Evolutionary conservation across 1,140 invertebrate species (phyloP).

Genomic region (Drosophila malerkotliana): DNA sequence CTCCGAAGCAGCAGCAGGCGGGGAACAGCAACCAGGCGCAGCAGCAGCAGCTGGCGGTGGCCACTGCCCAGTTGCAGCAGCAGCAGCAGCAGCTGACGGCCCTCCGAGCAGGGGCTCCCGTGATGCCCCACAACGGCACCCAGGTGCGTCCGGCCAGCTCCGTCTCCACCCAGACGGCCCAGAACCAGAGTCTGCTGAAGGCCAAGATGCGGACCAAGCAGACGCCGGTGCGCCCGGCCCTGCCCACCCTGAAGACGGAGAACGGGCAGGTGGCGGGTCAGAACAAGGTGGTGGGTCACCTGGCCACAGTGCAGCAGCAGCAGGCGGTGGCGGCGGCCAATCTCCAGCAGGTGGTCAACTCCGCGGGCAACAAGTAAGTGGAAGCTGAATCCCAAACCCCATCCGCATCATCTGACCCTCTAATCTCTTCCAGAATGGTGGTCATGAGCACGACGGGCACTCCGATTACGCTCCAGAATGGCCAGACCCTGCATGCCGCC

Average conservation of each 20-base stretch:
- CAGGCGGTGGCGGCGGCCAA: slow-evolving; percentile 67
- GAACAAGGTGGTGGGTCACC: slow-evolving; percentile 73
- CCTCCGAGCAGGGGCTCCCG: slow-evolving; percentile 74
- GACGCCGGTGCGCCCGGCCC: slow-evolving; percentile 86
- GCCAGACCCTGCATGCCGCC: slow-evolving; percentile 71
- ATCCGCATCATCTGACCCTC: background rate
- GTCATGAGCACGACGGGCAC: slow-evolving; percentile 81
- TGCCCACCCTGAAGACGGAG: slow-evolving; percentile 87
- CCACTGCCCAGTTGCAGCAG: slow-evolving; percentile 32
- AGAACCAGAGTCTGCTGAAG: slow-evolving; percentile 80
- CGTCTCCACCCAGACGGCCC: slow-evolving; percentile 90
- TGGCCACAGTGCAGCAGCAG: slow-evolving; percentile 58
- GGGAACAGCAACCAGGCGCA: slow-evolving; percentile 37
- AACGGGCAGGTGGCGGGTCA: slow-evolving; percentile 85
- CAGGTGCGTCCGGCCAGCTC: slow-evolving; percentile 89
- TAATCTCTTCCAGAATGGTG: slow-evolving; percentile 68
- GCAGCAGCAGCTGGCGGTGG: slow-evolving; percentile 46
- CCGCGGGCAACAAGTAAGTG: slow-evolving; percentile 78
- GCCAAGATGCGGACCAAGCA: slow-evolving; percentile 81
- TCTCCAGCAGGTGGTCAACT: slow-evolving; percentile 83
- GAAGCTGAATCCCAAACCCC: background rate
- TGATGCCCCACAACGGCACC: slow-evolving; percentile 86
- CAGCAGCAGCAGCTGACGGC: slow-evolving; percentile 62
- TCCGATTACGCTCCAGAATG: slow-evolving; percentile 79
- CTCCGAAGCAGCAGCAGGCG: slow-evolving; percentile 47